phyloP scores from a whole-genome alignment of 2,888 invertebrate genomes.

The Dicyrtomina minuta region DNA sequence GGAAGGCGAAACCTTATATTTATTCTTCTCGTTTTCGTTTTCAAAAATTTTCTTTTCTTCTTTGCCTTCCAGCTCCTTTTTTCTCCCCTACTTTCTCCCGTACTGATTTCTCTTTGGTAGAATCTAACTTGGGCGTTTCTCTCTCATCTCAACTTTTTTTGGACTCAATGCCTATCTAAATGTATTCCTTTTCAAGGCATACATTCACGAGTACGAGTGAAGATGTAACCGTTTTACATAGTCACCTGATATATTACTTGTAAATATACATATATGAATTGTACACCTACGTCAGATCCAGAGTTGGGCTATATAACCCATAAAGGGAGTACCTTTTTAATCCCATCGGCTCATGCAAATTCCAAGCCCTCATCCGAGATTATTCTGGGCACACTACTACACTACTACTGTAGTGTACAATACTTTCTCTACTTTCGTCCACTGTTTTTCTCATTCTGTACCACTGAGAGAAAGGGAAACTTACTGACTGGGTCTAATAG shows the following conservation, averaged over 20 bases:
- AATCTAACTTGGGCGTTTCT: neutral
- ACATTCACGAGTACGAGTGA: too few species aligned
- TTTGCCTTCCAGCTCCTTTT: neutral
- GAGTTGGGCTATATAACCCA: conserved; percentile 14
- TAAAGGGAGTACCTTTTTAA: conserved; percentile 32
- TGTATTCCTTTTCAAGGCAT: neutral
- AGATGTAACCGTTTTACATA: too few species aligned
- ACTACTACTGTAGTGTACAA: too few species aligned
- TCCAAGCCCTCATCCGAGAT: conserved; percentile 13
- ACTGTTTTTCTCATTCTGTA: neutral
- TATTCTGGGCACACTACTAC: conserved; percentile 10
- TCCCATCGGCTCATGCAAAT: conserved; percentile 33
- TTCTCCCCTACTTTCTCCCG: neutral
- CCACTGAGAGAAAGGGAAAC: neutral
- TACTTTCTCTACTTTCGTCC: neutral
- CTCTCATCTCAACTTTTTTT: neutral
- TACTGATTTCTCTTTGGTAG: neutral
- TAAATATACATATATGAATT: too few species aligned
- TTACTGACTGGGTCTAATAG: too few species aligned
- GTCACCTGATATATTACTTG: too few species aligned
- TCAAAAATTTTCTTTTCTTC: conserved; percentile 6
- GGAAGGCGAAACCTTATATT: neutral
- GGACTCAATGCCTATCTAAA: neutral
- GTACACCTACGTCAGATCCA: neutral
- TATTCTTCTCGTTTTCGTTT: neutral